Evolutionary conservation across 2,113 vertebrate species (phyloP), one percentile per base, ranked within the genome.

Genomic region (Aegypius monachus): DNA sequence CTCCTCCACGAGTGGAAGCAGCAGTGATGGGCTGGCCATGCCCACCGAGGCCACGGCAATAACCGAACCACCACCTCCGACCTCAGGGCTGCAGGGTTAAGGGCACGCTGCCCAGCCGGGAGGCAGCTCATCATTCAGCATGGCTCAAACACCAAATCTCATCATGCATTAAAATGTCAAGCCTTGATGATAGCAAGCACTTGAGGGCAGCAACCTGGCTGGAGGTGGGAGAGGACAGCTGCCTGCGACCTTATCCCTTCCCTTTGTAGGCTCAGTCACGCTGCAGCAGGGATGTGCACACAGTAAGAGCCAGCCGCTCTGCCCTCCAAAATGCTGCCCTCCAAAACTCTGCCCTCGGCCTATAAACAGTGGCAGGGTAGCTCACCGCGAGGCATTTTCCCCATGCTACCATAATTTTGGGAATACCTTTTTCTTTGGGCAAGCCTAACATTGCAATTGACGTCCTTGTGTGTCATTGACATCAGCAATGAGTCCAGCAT

Each of bases 91-190:
- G 40, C 34, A 29, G 56, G n/a, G 31, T 70, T 32, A 40, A 43
- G 36, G 56, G 15, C n/a, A 43, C 2, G 1, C 26, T 22, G n/a
- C 17, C 48, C 40, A 56, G n/a, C 38, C 22, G 1, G 0, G 23
- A 47, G 71, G 25, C 66, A 34, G 58, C 42, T 52, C 73, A 11
- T 13, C 68, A 8, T 40, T 48, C 53, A 32, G 9, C 26, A 0
- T 3, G 8, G 61, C 47, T 75, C 77, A 20, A 62, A 61, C 31
- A 21, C 50, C 27, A 2, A 3, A 45, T 9, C 58, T 43, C 36
- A 9, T 43, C 15, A 2, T 3, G n/a, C 21, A 3, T 42, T 63
- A 23, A 42, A 34, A 43, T 17, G 7, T 78, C 65, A 27, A 27
- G 17, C n/a, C 48, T 62, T 26, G 23, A 40, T 2, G 7, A 61